phyloP scores from a whole-genome alignment of 2,113 vertebrate genomes.

The Struthio camelus region DNA sequence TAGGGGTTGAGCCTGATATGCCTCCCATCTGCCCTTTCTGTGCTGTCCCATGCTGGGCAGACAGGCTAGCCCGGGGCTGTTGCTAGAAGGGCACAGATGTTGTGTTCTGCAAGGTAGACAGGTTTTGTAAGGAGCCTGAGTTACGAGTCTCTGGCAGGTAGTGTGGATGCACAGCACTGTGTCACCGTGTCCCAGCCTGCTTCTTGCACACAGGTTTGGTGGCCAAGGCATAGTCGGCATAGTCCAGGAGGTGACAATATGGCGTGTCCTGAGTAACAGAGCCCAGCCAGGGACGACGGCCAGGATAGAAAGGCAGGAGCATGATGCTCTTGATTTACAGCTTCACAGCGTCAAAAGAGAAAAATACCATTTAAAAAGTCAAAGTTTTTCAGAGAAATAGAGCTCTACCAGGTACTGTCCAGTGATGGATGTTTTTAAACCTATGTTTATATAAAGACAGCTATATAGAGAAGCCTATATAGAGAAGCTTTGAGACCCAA shows the following conservation, averaged over 20 bases:
- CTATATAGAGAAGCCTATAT: too few relatives aligned
- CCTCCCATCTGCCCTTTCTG: background rate
- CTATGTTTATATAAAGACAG: too few relatives aligned
- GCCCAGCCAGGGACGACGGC: background rate
- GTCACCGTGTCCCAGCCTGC: background rate
- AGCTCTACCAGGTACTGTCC: slow-evolving; percentile 23
- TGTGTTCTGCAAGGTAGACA: slow-evolving; percentile 45
- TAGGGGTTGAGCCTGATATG: rapidly evolving
- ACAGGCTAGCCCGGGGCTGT: slow-evolving; percentile 46
- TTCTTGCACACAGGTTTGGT: rapidly evolving
- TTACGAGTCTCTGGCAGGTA: background rate
- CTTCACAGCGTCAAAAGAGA: slow-evolving; percentile 22
- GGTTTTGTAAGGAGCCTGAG: slow-evolving; percentile 44
- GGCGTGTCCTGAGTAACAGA: rapidly evolving
- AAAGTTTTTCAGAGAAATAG: background rate
- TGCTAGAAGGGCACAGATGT: slow-evolving; percentile 20
- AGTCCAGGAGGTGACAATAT: background rate
- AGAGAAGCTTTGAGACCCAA: background rate
- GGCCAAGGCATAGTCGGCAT: background rate
- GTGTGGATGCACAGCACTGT: background rate
- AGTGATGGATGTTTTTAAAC: slow-evolving; percentile 34
- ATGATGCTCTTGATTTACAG: slow-evolving; percentile 8
- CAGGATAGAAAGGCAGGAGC: slow-evolving; percentile 13
- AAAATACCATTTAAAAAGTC: background rate
- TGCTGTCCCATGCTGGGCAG: background rate